Evolutionary conservation across 2,888 invertebrate species (phyloP).

Genomic region (Tryphoninae sp.): DNA sequence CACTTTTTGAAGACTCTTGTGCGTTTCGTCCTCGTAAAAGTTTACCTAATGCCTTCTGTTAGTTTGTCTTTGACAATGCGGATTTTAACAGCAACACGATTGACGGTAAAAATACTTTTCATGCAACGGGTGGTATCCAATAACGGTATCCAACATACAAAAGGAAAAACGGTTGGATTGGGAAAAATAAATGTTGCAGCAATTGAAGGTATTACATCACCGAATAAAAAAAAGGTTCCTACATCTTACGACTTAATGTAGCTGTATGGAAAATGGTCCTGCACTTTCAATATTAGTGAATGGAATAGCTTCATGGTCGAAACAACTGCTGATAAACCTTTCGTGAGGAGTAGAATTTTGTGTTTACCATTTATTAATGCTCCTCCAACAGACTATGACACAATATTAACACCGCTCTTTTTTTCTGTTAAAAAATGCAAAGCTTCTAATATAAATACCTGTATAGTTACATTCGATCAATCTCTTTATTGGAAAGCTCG

Average conservation of each 20-base stretch:
- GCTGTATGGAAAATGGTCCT: slow-evolving; percentile 48
- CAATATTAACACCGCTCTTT: slow-evolving; percentile 12
- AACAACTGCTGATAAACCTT: slow-evolving; percentile 67
- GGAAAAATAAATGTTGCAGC: slow-evolving; percentile 1
- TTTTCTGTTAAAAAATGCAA: not conserved
- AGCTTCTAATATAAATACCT: not conserved
- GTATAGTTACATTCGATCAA: not conserved
- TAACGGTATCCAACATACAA: slow-evolving; percentile 35
- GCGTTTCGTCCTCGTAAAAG: too few relatives aligned
- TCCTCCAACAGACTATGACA: slow-evolving; percentile 58
- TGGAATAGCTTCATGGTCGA: slow-evolving; percentile 76
- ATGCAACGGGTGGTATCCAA: slow-evolving; percentile 34
- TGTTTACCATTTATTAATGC: slow-evolving; percentile 60
- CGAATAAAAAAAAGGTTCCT: slow-evolving; percentile 21
- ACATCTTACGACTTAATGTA: slow-evolving; percentile 59
- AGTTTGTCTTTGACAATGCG: slow-evolving; percentile 7
- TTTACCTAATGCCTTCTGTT: not conserved
- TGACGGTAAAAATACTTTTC: slow-evolving; percentile 39
- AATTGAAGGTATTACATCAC: not conserved
- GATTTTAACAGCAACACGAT: slow-evolving; percentile 33
- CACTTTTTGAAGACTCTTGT: too few relatives aligned
- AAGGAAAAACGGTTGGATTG: not conserved
- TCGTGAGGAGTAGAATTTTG: slow-evolving; percentile 62
- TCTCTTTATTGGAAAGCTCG: not conserved
- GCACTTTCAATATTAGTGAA: not conserved